Conservation (phyloP, 1,140 invertebrate species). For the Drosophila asahinai region DNA sequence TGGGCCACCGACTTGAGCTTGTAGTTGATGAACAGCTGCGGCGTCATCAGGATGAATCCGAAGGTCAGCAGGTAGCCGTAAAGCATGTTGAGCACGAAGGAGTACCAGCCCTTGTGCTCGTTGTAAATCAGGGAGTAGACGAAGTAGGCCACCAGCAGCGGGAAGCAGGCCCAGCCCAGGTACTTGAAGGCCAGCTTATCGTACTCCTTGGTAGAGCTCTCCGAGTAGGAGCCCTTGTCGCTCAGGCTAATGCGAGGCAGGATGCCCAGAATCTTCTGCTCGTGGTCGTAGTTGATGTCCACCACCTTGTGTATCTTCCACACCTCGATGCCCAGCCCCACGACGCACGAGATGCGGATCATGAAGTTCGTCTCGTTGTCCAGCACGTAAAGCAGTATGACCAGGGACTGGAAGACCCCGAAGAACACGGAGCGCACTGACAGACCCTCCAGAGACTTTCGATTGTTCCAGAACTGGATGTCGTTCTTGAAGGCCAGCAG, state of each 20-base stretch:
- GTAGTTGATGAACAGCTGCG: constrained; percentile 99
- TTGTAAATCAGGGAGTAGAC: constrained; percentile 98
- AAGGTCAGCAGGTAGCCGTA: constrained; percentile 99
- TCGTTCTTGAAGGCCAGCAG: constrained; percentile 99
- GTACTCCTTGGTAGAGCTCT: constrained; percentile 97
- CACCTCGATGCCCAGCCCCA: constrained; percentile 98
- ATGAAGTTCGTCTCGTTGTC: constrained; percentile 99
- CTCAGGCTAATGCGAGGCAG: constrained; percentile 93
- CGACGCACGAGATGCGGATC: constrained; percentile 95
- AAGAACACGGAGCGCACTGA: constrained; percentile 99
- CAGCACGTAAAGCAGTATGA: constrained; percentile 97
- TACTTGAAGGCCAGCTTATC: constrained; percentile 98
- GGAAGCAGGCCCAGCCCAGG: constrained; percentile 97
- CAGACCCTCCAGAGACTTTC: constrained; percentile 98
- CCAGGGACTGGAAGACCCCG: constrained; percentile 98
- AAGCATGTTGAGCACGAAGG: constrained; percentile 96
- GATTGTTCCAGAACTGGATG: constrained; percentile 99
- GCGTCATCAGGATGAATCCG: constrained; percentile 99
- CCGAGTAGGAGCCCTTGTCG: constrained; percentile 98
- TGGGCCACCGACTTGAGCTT: constrained; percentile 99
- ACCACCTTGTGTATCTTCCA: constrained; percentile 99
- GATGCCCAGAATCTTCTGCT: constrained; percentile 90
- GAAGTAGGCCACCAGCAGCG: constrained; percentile 95
- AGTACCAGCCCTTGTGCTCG: constrained; percentile 99
- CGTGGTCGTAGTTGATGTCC: constrained; percentile 92